A percentile compares a stretch with the other conserved stretches of the same genome.
Conservation (phyloP, 2,888 invertebrate species). For the Ischnus inquisitorius region DNA sequence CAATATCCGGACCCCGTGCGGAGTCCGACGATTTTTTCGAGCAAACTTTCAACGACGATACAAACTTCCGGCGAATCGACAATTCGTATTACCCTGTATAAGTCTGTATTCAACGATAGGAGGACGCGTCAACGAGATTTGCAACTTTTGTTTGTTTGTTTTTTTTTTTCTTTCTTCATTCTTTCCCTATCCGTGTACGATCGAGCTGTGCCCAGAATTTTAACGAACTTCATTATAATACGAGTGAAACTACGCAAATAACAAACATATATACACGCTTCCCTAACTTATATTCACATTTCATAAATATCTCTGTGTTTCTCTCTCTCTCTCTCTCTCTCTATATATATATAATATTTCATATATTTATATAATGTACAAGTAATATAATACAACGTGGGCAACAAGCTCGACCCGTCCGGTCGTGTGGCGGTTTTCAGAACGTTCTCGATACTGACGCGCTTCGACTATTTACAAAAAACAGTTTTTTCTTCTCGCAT, state of each 20-base stretch:
- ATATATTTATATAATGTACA: constrained; percentile 72
- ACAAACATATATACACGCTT: constrained; percentile 76
- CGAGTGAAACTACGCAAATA: constrained; percentile 62
- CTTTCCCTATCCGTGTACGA: constrained; percentile 42
- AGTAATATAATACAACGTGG: constrained; percentile 71
- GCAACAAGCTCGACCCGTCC: constrained; percentile 66
- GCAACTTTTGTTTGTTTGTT: neutral
- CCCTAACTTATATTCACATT: constrained; percentile 78
- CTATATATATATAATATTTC: constrained; percentile 55
- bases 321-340: constrained; percentile 64
- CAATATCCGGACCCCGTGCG: constrained; percentile 75
- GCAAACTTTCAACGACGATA: constrained; percentile 67
- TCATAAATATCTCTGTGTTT: constrained; percentile 76
- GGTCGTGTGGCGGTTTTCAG: constrained; percentile 19
- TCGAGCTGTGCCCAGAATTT: constrained; percentile 70
- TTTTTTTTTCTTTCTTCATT: constrained; percentile 13
- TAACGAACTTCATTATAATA: constrained; percentile 75
- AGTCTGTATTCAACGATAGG: constrained; percentile 71
- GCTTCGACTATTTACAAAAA: constrained; percentile 45
- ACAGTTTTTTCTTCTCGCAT: constrained; percentile 18
- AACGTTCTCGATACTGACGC: constrained; percentile 32
- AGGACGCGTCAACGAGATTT: constrained; percentile 53
- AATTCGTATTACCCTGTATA: constrained; percentile 79
- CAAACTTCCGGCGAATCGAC: constrained; percentile 37
- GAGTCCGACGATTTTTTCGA: constrained; percentile 78